Base-by-base conservation (phyloP, 2,797 vertebrate genomes). In the Cryptoblepharus egeriae region DNA sequence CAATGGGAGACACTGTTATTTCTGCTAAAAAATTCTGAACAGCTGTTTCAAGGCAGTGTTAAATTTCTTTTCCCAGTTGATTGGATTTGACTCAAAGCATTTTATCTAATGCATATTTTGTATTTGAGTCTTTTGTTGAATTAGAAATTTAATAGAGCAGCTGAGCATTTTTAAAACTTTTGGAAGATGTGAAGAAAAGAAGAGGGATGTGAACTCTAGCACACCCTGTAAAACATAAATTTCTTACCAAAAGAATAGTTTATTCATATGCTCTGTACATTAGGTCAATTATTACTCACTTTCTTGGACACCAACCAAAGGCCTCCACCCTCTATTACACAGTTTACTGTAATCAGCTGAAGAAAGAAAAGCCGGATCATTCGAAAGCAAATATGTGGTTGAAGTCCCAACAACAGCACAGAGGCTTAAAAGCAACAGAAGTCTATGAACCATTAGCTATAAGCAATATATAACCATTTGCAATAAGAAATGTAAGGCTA, bases 261-360 rank as follows among this genome's bases (percentile, higher is more conserved):
- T 95, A 95, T 95, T 95, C 93, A 94, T 96, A 94, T 88, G 91
- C 91, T 95, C 94, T 96, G 95, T 95, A 96, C 94, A 95, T 95
- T 95, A 95, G 94, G 94, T 96, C 95, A 96, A 93, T 95, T 95
- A 93, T 96, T 96, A 96, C 93, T 96, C 95, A 96, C 94, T 96
- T 94, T 94, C 90, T 94, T 95, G 95, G 96, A 95, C 80, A 88
- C 70, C 55, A 88, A 95, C 95, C 96, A 96, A 95, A 61, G 75
- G 88, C 75, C 95, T 95, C 94, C 95, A 95, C 95, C 95, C 95
- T 95, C 91, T 93, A 87, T 79, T 90, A 91, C 89, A 93, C 87
- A 93, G 86, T 60, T 83, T 85, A 85, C 91, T 93, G 88, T 93
- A 94, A 95, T 91, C 91, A 91, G 90, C 88, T 92, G 87, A 86